These are phyloP conservation scores for Suillia variegata DNA, from an alignment of 2,888 invertebrate genomes.

Conservation along the genomic window DNA sequence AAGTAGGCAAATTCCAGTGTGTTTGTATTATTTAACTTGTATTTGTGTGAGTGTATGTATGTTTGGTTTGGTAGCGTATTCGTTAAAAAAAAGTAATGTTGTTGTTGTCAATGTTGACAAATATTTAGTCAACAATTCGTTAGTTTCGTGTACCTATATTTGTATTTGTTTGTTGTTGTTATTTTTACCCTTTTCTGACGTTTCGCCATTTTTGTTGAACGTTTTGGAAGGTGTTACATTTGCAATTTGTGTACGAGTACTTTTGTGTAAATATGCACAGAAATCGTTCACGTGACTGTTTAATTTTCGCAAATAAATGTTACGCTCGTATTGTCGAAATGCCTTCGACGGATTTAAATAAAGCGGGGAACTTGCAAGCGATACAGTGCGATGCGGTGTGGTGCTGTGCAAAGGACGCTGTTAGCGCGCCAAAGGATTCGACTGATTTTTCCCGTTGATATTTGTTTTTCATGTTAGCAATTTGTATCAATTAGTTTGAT, in stretches of 20 bases:
- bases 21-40: neutral
- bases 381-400: too few relatives aligned
- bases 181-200: too few relatives aligned
- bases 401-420: too few relatives aligned
- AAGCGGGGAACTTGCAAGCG: neutral
- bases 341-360: neutral
- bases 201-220: too few relatives aligned
- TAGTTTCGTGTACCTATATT: constrained; percentile 3
- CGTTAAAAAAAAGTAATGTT: neutral
- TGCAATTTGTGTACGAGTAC: too few relatives aligned
- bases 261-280: neutral
- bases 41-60: neutral
- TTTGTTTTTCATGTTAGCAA: too few relatives aligned
- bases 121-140: constrained; percentile 16
- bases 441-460: too few relatives aligned
- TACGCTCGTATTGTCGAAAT: neutral
- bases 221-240: too few relatives aligned
- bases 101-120: neutral
- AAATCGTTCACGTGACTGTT: neutral
- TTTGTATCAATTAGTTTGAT: too few relatives aligned
- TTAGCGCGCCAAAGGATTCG: too few relatives aligned
- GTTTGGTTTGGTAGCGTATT: neutral
- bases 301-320: constrained; percentile 12
- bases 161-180: too few relatives aligned
- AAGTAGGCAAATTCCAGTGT: neutral